A percentile compares a stretch with the other conserved stretches of the same genome.
These are phyloP conservation scores for Nothobranchius kuhntae DNA, from an alignment of 2,113 vertebrate species.

Conservation along the genomic window DNA sequence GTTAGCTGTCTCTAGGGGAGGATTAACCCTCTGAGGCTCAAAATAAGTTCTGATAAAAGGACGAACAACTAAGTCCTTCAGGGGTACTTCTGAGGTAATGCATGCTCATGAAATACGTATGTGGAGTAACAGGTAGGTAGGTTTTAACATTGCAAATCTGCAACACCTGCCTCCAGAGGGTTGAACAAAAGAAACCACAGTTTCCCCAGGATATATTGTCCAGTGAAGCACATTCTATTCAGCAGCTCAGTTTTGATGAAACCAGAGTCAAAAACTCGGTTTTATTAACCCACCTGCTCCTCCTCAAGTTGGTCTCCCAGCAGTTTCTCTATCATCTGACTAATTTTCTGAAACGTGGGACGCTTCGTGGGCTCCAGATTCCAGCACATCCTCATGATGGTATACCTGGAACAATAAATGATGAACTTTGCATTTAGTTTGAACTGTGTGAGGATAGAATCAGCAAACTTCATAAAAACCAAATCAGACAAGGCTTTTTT, in stretches of 20 bases:
- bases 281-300: conserved; percentile 66
- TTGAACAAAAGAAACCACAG: background rate
- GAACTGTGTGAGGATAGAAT: background rate
- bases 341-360: conserved; percentile 89
- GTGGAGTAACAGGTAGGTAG: no score
- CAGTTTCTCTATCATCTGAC: conserved; percentile 84
- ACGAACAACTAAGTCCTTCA: no score
- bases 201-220: conserved; percentile 7
- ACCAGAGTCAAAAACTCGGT: background rate
- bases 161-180: no score
- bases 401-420: conserved; percentile 79
- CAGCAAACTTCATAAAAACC: background rate
- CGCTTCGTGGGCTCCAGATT: conserved; percentile 87
- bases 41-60: no score
- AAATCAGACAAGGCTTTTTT: conserved; percentile 18
- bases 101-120: no score
- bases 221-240: background rate
- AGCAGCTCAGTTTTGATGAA: background rate
- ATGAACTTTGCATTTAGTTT: background rate
- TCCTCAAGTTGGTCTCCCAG: conserved; percentile 71
- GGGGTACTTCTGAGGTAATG: no score
- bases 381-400: conserved; percentile 95
- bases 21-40: background rate
- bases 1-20: background rate
- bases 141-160: no score